Conservation (phyloP, 2,113 vertebrate genomes). For the Gallinago paraguaiae region DNA sequence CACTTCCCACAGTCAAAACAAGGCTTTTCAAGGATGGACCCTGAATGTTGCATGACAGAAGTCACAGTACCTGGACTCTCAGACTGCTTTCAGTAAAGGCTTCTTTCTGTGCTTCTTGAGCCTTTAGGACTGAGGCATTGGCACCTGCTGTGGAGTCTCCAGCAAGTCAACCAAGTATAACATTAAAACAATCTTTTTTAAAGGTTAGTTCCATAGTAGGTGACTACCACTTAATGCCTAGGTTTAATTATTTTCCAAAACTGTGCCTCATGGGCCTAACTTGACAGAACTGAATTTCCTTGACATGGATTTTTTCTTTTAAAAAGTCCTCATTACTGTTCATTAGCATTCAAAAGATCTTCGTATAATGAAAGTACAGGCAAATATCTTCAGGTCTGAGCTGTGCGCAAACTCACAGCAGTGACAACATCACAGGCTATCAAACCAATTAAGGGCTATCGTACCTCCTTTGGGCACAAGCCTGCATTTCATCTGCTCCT, state of each 20-base stretch:
- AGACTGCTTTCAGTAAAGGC: not conserved
- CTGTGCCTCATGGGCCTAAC: not conserved
- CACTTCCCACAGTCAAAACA: not conserved
- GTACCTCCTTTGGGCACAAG: not conserved
- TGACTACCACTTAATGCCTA: not conserved
- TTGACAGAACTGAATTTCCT: not conserved
- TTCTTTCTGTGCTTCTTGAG: not conserved
- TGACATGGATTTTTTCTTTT: not conserved
- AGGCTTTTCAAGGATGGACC: not conserved
- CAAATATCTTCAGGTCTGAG: not conserved
- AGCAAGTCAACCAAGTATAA: not conserved
- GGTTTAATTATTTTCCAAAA: not conserved
- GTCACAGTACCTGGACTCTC: not conserved
- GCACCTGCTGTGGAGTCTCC: not conserved
- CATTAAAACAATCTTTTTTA: not conserved
- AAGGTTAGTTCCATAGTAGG: not conserved
- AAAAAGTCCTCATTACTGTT: not conserved
- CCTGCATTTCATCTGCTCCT: not conserved
- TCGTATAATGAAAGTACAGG: not conserved
- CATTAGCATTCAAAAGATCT: not conserved
- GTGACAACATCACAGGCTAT: not conserved
- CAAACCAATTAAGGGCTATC: not conserved
- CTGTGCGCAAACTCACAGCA: not conserved
- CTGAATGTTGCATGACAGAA: not conserved
- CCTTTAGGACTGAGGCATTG: not conserved